A percentile compares a stretch with the other conserved stretches of the same genome.
Conservation (phyloP, 2,888 invertebrate species). For the Pseudolycoriella hygida region DNA sequence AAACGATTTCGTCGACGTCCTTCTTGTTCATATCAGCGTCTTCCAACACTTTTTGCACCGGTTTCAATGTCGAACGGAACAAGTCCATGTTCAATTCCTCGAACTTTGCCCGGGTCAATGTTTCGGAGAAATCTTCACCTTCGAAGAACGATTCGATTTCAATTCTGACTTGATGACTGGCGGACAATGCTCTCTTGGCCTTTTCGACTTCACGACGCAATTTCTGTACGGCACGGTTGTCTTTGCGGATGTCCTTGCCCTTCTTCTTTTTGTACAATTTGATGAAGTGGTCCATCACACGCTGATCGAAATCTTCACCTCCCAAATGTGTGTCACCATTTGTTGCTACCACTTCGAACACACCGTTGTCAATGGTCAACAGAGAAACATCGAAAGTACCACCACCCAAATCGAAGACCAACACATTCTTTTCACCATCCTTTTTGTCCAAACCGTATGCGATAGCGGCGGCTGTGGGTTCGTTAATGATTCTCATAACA, state of each 20-base stretch:
- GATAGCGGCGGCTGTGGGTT: constrained; percentile 92
- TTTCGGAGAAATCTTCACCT: constrained; percentile 96
- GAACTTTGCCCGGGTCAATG: constrained; percentile 94
- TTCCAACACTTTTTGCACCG: constrained; percentile 89
- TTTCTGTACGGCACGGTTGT: constrained; percentile 89
- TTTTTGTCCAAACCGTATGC: constrained; percentile 95
- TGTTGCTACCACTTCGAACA: constrained; percentile 60
- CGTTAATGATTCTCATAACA: constrained; percentile 76
- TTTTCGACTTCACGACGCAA: constrained; percentile 93
- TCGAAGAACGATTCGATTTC: constrained; percentile 98
- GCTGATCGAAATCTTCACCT: constrained; percentile 97
- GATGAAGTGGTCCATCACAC: constrained; percentile 98
- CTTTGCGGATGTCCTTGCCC: constrained; percentile 90
- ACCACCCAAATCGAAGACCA: constrained; percentile 98
- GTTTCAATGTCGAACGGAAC: constrained; percentile 83
- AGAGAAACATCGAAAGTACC: constrained; percentile 99
- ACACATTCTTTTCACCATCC: constrained; percentile 93
- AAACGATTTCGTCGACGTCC: constrained; percentile 95
- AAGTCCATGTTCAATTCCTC: constrained; percentile 93
- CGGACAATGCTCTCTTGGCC: constrained; percentile 89
- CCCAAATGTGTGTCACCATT: constrained; percentile 91
- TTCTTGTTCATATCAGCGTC: constrained; percentile 99
- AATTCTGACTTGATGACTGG: constrained; percentile 84
- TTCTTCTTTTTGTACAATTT: constrained; percentile 98
- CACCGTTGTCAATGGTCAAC: constrained; percentile 95